phyloP scores from a whole-genome alignment of 2,888 invertebrate species.

The Microctonus aethiopoides region DNA sequence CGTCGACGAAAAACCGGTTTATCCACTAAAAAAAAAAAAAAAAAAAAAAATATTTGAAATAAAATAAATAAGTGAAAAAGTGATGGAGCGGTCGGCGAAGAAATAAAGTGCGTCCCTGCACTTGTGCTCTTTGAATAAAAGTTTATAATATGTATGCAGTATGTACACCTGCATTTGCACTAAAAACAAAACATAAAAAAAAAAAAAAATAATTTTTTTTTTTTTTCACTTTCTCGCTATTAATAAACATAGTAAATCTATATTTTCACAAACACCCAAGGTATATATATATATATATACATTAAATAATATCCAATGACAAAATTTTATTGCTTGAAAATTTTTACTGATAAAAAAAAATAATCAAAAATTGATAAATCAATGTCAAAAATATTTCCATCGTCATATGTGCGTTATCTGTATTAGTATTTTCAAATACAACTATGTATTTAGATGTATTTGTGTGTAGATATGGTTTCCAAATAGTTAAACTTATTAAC shows the following conservation, averaged over 20 bases:
- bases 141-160: not conserved
- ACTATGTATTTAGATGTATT: constrained; percentile 38
- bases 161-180: constrained; percentile 23
- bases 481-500: constrained; percentile 51
- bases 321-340: too few species aligned
- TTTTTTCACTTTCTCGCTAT: not conserved
- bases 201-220: not conserved
- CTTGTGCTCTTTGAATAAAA: constrained; percentile 9
- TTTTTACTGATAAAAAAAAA: not conserved
- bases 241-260: too few species aligned
- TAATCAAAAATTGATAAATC: not conserved
- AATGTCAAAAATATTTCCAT: not conserved
- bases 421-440: too few species aligned
- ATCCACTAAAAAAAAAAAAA: constrained; percentile 28
- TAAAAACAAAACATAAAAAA: constrained; percentile 17
- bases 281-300: too few species aligned
- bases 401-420: constrained; percentile 9
- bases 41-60: constrained; percentile 25
- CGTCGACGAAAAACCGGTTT: constrained; percentile 32
- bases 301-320: too few species aligned
- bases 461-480: constrained; percentile 46
- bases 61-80: constrained; percentile 24
- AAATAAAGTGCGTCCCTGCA: constrained; percentile 24
- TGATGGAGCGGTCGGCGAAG: constrained; percentile 6
- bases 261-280: too few species aligned